A percentile compares a stretch with the other conserved stretches of the same genome.
phyloP scores from a whole-genome alignment of 1,140 invertebrate species.

The Aphis craccivora region DNA sequence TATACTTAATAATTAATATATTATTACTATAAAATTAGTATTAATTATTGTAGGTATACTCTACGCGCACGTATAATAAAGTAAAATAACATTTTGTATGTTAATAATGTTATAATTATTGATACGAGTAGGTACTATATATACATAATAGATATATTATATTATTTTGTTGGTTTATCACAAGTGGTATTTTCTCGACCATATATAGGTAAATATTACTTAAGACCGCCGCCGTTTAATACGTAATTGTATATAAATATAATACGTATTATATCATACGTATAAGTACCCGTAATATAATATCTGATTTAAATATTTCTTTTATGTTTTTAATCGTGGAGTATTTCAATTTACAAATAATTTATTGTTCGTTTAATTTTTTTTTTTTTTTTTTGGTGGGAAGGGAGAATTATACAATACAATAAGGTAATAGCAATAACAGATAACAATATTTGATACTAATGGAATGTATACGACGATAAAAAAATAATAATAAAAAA shows the following conservation, averaged over 20 bases:
- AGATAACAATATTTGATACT: not conserved
- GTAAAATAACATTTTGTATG: not conserved
- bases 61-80: not conserved
- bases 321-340: not conserved
- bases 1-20: too few species aligned
- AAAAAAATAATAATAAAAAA: too few species aligned
- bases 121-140: too few species aligned
- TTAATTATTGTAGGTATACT: too few species aligned
- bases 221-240: too few species aligned
- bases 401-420: not conserved
- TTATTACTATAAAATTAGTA: too few species aligned
- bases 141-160: too few species aligned
- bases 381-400: not conserved
- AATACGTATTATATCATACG: not conserved
- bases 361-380: not conserved
- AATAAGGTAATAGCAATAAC: not conserved
- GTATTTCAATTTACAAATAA: not conserved
- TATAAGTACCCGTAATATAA: not conserved
- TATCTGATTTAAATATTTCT: not conserved
- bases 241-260: not conserved
- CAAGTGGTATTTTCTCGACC: too few species aligned
- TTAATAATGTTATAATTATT: too few species aligned
- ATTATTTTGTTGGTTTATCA: too few species aligned
- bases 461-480: not conserved
- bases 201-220: too few species aligned